A percentile compares a stretch with the other conserved stretches of the same genome.
phyloP scores from a whole-genome alignment of 2,113 vertebrate genomes.

The Nycticorax nycticorax region DNA sequence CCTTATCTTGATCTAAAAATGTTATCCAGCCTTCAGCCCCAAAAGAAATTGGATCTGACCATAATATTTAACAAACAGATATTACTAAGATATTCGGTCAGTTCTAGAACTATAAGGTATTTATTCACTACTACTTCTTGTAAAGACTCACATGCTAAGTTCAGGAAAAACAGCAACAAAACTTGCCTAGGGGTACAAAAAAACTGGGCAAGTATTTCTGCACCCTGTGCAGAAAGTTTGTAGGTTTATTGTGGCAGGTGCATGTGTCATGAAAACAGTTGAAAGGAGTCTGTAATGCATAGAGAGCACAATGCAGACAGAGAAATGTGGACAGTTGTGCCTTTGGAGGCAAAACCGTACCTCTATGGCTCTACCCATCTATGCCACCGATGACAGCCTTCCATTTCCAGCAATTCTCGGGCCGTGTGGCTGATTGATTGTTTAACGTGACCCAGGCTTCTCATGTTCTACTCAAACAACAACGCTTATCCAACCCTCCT shows the following conservation, averaged over 20 bases:
- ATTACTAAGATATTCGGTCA: background rate
- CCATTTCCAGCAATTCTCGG: background rate
- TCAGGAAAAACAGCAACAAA: background rate
- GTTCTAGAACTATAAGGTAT: background rate
- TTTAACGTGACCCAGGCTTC: background rate
- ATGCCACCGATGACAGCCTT: accelerated
- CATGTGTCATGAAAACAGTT: background rate
- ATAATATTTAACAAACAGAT: background rate
- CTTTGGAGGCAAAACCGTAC: background rate
- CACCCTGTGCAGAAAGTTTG: background rate
- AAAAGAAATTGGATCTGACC: background rate
- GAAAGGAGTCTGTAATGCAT: background rate
- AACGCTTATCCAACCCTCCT: background rate
- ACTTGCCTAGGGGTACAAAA: accelerated
- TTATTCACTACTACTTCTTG: background rate
- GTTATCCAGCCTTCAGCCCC: background rate
- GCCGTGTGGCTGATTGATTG: accelerated
- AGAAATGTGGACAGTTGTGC: accelerated
- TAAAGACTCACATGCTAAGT: background rate
- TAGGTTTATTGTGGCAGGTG: background rate
- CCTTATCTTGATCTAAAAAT: background rate
- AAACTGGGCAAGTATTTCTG: background rate
- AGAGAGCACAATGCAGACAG: background rate
- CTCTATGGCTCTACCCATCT: background rate
- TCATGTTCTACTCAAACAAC: background rate